Conservation (phyloP, 2,888 invertebrate genomes). For the Chalcis sispes region DNA sequence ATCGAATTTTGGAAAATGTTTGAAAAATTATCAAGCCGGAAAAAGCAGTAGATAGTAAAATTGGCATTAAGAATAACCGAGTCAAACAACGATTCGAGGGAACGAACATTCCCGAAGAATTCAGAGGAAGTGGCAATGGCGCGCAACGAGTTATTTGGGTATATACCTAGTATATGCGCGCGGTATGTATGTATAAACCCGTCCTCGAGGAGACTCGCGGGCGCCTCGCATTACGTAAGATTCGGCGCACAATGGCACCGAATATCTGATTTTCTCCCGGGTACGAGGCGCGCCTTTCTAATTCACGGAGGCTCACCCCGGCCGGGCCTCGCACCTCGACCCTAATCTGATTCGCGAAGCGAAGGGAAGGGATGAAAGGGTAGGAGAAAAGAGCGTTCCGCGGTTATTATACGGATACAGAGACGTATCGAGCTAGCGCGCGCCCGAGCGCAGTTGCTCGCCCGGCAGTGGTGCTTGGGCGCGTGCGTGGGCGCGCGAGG, state of each 20-base stretch:
- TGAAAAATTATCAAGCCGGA: too few relatives aligned
- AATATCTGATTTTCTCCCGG: slow-evolving; percentile 59
- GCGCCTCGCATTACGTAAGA: not conserved
- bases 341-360: slow-evolving; percentile 69
- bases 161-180: too few relatives aligned
- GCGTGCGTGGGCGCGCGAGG: slow-evolving; percentile 65
- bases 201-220: not conserved
- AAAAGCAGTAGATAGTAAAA: too few relatives aligned
- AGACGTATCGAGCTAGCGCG: not conserved
- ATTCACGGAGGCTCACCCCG: slow-evolving; percentile 60
- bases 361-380: slow-evolving; percentile 56
- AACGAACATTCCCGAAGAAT: too few relatives aligned
- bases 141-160: not conserved
- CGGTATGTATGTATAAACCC: too few relatives aligned
- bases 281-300: slow-evolving; percentile 61
- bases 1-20: too few relatives aligned
- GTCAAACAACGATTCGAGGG: too few relatives aligned
- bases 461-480: slow-evolving; percentile 18
- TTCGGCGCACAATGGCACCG: slow-evolving; percentile 27
- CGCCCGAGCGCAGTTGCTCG: slow-evolving; percentile 3
- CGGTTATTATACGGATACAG: slow-evolving; percentile 63
- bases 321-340: slow-evolving; percentile 47
- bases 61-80: too few relatives aligned
- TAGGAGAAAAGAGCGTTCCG: slow-evolving; percentile 61
- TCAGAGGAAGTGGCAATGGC: slow-evolving; percentile 28